Conservation (phyloP, 2,888 invertebrate genomes). For the Syrista parreyssii region DNA sequence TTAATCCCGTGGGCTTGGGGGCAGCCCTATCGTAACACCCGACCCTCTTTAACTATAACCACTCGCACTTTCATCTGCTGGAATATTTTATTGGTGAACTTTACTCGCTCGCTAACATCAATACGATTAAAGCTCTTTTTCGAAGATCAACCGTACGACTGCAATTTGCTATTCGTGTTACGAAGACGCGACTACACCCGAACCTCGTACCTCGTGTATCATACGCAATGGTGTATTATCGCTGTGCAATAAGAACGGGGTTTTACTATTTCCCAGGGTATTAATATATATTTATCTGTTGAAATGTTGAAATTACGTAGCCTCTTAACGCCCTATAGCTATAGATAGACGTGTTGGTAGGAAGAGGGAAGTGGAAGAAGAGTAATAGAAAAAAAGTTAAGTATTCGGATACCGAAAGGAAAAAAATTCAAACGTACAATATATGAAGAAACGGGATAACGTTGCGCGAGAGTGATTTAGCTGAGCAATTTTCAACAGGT, state of each 20-base stretch:
- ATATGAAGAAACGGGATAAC: neutral
- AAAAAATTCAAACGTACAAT: neutral
- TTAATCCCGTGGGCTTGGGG: neutral
- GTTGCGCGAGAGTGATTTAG: neutral
- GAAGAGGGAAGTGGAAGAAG: neutral
- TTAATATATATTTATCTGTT: neutral
- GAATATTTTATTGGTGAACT: slow-evolving; percentile 30
- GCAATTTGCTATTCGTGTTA: too few relatives aligned
- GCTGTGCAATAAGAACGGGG: too few relatives aligned
- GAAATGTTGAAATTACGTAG: neutral
- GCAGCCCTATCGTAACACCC: neutral
- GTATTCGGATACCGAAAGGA: neutral
- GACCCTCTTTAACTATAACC: neutral
- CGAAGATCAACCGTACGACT: too few relatives aligned
- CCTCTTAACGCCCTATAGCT: neutral
- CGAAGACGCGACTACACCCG: too few relatives aligned
- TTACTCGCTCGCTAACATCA: slow-evolving; percentile 19
- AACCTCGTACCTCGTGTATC: too few relatives aligned
- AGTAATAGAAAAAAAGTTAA: neutral
- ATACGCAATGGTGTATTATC: too few relatives aligned
- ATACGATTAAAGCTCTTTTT: slow-evolving; percentile 33
- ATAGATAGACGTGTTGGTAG: neutral
- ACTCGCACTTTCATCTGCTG: neutral
- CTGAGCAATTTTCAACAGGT: neutral
- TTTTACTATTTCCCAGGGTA: too few relatives aligned